Evolutionary conservation across 2,888 invertebrate genomes (phyloP).

Genomic region (Aleiodes alternator): DNA sequence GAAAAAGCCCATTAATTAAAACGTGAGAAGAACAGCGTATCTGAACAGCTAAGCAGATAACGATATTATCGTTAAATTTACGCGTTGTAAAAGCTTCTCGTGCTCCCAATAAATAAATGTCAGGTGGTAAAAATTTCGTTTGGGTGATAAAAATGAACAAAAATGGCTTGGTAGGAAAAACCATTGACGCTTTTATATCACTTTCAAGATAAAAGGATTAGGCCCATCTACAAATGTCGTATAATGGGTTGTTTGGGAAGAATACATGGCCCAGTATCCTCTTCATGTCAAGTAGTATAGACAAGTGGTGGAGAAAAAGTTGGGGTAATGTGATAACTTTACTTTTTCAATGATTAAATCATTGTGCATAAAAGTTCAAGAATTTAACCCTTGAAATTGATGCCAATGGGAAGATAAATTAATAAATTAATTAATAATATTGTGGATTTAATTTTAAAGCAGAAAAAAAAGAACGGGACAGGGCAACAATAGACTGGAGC

Average conservation of each 20-base stretch:
- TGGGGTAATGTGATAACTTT: neutral
- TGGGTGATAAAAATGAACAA: slow-evolving; percentile 39
- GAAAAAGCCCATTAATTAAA: neutral
- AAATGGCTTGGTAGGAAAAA: slow-evolving; percentile 10
- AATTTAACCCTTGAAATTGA: too few relatives aligned
- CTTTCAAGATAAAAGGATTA: slow-evolving; percentile 43
- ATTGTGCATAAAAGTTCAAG: too few relatives aligned
- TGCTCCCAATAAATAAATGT: slow-evolving; percentile 41
- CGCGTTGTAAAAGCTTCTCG: slow-evolving; percentile 30
- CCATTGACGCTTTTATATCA: slow-evolving; percentile 1
- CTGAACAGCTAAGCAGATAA: neutral
- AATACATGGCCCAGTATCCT: neutral
- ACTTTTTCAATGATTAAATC: too few relatives aligned
- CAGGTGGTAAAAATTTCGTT: slow-evolving; percentile 40
- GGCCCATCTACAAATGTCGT: neutral
- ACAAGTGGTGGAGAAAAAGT: neutral
- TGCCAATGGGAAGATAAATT: too few relatives aligned
- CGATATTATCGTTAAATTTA: slow-evolving; percentile 36
- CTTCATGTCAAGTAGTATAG: too few relatives aligned
- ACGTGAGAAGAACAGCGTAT: neutral
- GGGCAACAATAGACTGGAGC: too few relatives aligned
- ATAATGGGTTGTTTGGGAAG: neutral
- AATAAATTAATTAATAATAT: too few relatives aligned
- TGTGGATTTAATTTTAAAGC: too few relatives aligned
- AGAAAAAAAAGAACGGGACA: too few relatives aligned